phyloP scores from a whole-genome alignment of 2,888 invertebrate genomes.

The Lasius platythorax region DNA sequence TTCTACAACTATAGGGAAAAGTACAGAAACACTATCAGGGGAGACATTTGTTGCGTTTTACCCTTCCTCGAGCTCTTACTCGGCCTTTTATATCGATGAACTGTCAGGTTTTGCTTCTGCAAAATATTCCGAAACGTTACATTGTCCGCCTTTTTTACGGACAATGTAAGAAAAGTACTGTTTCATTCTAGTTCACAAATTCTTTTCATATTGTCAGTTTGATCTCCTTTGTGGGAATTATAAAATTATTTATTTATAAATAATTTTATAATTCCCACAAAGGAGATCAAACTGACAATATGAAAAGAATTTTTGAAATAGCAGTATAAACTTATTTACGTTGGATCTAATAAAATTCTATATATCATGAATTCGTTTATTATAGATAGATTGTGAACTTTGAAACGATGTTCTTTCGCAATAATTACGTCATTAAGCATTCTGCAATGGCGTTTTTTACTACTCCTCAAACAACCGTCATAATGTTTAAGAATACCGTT shows the following conservation, averaged over 20 bases:
- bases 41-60: slow-evolving; percentile 59
- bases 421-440: slow-evolving; percentile 29
- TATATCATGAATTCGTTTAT: neutral
- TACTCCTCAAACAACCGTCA: neutral
- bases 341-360: neutral
- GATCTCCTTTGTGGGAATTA: neutral
- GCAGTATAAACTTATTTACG: neutral
- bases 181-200: neutral
- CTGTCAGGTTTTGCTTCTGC: slow-evolving; percentile 11
- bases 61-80: slow-evolving; percentile 9
- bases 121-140: slow-evolving; percentile 30
- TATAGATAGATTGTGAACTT: neutral
- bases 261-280: no score
- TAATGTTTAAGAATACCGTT: slow-evolving; percentile 6
- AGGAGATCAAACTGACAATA: no score
- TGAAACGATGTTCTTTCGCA: neutral
- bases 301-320: no score
- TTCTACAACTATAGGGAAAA: slow-evolving; percentile 60
- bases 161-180: neutral
- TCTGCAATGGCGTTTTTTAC: neutral
- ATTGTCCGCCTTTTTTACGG: neutral
- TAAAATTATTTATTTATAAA: neutral
- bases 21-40: slow-evolving; percentile 35
- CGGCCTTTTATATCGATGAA: slow-evolving; percentile 33
- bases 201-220: neutral